phyloP scores from a whole-genome alignment of 2,797 vertebrate species.

The Manis javanica region DNA sequence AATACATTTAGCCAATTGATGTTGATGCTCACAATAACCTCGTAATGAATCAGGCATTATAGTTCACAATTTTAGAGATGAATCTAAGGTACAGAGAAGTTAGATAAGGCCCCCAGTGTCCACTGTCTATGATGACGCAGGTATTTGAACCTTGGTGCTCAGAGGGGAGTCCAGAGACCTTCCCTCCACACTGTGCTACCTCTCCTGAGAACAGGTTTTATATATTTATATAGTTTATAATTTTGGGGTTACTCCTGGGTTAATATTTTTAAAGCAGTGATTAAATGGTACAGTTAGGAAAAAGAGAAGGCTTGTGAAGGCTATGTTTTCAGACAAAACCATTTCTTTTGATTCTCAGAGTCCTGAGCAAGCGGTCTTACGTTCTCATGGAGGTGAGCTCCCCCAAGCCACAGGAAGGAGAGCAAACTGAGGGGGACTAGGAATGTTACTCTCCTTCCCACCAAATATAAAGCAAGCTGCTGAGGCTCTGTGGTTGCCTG shows the following conservation, averaged over 20 bases:
- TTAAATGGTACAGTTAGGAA: not conserved
- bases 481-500: not conserved
- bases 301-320: not conserved
- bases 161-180: not conserved
- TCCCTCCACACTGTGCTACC: not conserved
- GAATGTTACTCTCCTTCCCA: not conserved
- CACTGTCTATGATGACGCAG: not conserved
- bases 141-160: not conserved
- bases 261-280: not conserved
- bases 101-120: not conserved
- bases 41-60: not conserved
- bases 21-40: not conserved
- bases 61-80: not conserved
- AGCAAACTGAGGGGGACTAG: not conserved
- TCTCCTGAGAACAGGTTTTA: not conserved
- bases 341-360: not conserved
- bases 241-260: not conserved
- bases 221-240: not conserved
- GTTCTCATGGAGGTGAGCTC: not conserved
- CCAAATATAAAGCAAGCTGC: not conserved
- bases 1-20: not conserved
- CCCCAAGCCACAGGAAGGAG: not conserved
- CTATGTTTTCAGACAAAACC: not conserved
- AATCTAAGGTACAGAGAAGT: not conserved
- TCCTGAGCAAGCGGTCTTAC: not conserved